These are phyloP conservation scores for Apogon hyalosoma DNA, from an alignment of 2,797 vertebrate genomes.

Conservation along the genomic window DNA sequence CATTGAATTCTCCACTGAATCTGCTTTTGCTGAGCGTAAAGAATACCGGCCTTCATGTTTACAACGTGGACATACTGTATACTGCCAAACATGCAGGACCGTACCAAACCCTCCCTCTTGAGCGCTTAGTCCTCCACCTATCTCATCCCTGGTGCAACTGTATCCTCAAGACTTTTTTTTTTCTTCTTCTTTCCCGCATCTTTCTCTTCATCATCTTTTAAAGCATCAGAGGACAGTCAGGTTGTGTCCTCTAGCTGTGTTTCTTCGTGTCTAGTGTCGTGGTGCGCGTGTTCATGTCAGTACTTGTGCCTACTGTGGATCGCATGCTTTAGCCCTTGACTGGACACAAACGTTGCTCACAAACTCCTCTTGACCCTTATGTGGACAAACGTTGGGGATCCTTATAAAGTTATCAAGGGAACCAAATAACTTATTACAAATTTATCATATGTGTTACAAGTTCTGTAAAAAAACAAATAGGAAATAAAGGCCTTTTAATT, in stretches of 20 bases:
- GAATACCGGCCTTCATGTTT: conserved; percentile 78
- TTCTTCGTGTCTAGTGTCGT: conserved; percentile 85
- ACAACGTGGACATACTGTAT: conserved; percentile 78
- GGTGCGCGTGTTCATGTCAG: conserved; percentile 87
- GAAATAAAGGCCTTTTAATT: conserved; percentile 90
- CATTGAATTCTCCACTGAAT: conserved; percentile 49
- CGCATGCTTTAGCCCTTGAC: conserved; percentile 88
- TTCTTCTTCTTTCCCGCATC: conserved; percentile 22
- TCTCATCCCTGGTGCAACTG: conserved; percentile 66
- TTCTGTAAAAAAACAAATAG: conserved; percentile 87
- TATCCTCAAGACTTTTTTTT: conserved; percentile 62
- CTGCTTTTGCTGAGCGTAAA: conserved; percentile 63
- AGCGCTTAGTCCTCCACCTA: conserved; percentile 64
- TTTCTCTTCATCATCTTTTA: conserved; percentile 71
- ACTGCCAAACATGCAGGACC: conserved; percentile 79
- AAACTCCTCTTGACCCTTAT: conserved; percentile 82
- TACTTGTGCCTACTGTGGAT: conserved; percentile 89
- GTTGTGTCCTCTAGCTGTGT: conserved; percentile 82
- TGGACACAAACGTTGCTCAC: conserved; percentile 87
- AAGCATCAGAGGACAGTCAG: conserved; percentile 78
- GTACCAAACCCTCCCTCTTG: conserved; percentile 62
- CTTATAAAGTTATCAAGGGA: conserved; percentile 86
- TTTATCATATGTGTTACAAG: conserved; percentile 88
- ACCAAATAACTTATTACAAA: conserved; percentile 88
- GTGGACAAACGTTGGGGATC: conserved; percentile 83